A percentile compares a stretch with the other conserved stretches of the same genome.
Conservation (phyloP, 2,113 vertebrate genomes). For the Pangasianodon hypophthalmus region DNA sequence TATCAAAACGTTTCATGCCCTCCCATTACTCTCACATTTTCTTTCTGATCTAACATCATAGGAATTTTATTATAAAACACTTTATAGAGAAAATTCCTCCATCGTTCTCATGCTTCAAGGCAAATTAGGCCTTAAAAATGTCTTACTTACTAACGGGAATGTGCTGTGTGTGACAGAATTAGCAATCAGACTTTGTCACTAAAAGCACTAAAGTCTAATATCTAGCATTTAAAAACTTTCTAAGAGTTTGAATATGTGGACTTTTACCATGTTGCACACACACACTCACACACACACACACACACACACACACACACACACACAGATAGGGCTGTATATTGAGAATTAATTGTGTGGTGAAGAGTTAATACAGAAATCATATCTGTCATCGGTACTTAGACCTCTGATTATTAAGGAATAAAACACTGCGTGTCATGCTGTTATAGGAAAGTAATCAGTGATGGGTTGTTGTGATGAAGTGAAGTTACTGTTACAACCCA, state of each 20-base stretch:
- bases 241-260: not conserved
- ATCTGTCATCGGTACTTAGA: not conserved
- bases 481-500: not conserved
- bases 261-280: not conserved
- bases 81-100: not conserved
- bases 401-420: not conserved
- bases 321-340: not conserved
- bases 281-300: not conserved
- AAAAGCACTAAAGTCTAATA: not conserved
- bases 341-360: not conserved
- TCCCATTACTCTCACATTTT: not conserved
- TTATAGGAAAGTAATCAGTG: not conserved
- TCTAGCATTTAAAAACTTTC: not conserved
- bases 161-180: not conserved
- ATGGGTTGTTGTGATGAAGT: not conserved
- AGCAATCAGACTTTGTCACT: not conserved
- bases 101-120: not conserved
- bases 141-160: not conserved
- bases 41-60: constrained; percentile 1
- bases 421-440: not conserved
- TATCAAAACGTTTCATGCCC: not conserved
- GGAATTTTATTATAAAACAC: not conserved
- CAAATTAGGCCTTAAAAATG: not conserved
- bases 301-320: not conserved
- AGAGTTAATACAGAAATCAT: no score